phyloP scores from a whole-genome alignment of 2,888 invertebrate species.

The Adelphocoris suturalis region DNA sequence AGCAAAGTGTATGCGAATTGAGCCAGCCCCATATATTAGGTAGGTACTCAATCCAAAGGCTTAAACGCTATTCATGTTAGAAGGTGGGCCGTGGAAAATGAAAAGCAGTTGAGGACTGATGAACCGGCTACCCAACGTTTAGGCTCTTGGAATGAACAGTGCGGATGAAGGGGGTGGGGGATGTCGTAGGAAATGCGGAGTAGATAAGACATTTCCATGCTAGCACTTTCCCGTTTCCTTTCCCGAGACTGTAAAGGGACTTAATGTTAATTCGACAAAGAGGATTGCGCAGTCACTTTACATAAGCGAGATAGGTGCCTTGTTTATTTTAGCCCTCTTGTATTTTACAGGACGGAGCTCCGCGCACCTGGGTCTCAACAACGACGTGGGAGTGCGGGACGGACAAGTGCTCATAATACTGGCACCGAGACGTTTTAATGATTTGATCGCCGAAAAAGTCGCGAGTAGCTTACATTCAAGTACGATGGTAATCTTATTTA shows the following conservation, averaged over 20 bases:
- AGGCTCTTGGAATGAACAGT: neutral
- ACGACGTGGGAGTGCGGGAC: neutral
- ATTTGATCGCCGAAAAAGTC: no score
- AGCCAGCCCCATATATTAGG: no score
- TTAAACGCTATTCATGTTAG: no score
- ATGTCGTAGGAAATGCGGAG: neutral
- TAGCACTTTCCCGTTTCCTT: constrained; percentile 47
- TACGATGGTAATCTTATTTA: no score
- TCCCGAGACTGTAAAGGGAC: constrained; percentile 22
- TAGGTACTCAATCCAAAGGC: no score
- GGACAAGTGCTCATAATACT: no score
- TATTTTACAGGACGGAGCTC: neutral
- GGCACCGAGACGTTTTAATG: no score
- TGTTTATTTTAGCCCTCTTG: constrained; percentile 26
- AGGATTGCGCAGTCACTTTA: constrained; percentile 50
- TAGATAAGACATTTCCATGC: constrained; percentile 33
- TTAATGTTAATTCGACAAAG: constrained; percentile 54
- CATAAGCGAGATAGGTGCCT: constrained; percentile 36
- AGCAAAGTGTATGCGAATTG: no score
- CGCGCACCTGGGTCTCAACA: constrained; percentile 1
- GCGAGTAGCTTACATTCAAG: no score
- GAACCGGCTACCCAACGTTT: neutral
- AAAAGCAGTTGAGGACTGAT: neutral
- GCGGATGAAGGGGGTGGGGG: neutral
- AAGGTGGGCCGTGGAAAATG: neutral